A percentile compares a stretch with the other conserved stretches of the same genome.
phyloP scores from a whole-genome alignment of 2,113 vertebrate species.

The Anarhynchus alexandrinus region DNA sequence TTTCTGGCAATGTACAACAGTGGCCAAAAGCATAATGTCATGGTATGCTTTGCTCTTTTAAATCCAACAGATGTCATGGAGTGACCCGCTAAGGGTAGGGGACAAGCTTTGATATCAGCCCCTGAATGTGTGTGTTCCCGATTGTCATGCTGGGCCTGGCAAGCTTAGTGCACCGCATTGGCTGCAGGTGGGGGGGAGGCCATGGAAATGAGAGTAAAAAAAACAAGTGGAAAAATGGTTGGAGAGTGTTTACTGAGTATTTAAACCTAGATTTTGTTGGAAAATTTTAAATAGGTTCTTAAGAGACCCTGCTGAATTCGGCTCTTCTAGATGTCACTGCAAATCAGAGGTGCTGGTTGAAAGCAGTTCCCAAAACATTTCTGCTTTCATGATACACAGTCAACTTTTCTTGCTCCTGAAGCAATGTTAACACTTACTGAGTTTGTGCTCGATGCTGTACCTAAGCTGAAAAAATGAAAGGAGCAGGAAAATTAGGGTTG shows the following conservation, averaged over 20 bases:
- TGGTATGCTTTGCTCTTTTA: not conserved
- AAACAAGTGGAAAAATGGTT: not conserved
- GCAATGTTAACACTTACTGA: not conserved
- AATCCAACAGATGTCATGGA: not conserved
- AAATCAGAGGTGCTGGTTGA: slow-evolving; percentile 11
- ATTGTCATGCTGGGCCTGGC: not conserved
- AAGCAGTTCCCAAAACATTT: slow-evolving; percentile 24
- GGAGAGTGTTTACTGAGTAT: not conserved
- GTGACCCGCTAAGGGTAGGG: not conserved
- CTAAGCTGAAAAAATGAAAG: not conserved
- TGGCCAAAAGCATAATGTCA: not conserved
- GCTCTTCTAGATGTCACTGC: not conserved
- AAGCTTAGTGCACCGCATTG: not conserved
- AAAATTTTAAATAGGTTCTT: not conserved
- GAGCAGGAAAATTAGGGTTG: not conserved
- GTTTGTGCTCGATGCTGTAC: not conserved
- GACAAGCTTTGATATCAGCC: not conserved
- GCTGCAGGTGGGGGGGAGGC: not conserved
- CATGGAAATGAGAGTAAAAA: not conserved
- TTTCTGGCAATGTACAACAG: not conserved
- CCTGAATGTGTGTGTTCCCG: not conserved
- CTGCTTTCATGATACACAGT: not conserved
- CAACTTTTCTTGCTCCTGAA: not conserved
- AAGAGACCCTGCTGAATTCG: not conserved
- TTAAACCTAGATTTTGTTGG: not conserved